Evolutionary conservation across 2,888 invertebrate genomes (phyloP).

Genomic region (Xestia ashworthii): DNA sequence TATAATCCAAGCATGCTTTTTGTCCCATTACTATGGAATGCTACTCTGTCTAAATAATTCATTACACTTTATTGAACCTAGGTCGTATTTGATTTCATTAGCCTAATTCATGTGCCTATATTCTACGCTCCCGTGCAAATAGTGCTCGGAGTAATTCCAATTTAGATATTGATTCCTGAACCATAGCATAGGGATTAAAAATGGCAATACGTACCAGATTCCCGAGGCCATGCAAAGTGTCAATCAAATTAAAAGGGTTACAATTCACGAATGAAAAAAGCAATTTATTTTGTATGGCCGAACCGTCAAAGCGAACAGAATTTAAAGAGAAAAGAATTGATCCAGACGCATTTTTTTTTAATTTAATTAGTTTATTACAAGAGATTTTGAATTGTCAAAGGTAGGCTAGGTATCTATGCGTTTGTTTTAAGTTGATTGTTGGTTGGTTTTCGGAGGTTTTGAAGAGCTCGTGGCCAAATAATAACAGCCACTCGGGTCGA

Average conservation of each 20-base stretch:
- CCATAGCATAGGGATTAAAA: conserved; percentile 46
- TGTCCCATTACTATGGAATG: neutral
- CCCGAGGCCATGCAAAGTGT: conserved; percentile 52
- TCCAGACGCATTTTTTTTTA: conserved; percentile 35
- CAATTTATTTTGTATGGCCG: conserved; percentile 51
- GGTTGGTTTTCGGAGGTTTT: too few species aligned
- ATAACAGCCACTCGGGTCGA: too few species aligned
- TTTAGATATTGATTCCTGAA: conserved; percentile 58
- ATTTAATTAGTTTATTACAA: conserved; percentile 49
- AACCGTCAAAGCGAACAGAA: conserved; percentile 47
- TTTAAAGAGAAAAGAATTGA: conserved; percentile 45
- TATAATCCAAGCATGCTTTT: neutral
- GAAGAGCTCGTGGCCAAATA: too few species aligned
- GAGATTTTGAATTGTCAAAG: conserved; percentile 23
- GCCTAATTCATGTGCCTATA: conserved; percentile 7
- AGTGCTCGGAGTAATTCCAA: conserved; percentile 43
- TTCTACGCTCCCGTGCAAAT: conserved; percentile 9
- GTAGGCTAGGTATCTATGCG: neutral
- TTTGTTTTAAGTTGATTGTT: conserved; percentile 26
- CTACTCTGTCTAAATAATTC: neutral
- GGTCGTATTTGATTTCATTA: neutral
- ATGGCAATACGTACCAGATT: conserved; percentile 23
- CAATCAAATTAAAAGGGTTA: conserved; percentile 67
- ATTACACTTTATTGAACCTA: neutral
- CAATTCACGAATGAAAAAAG: conserved; percentile 55